Percentiles rank a stretch among this genome's conserved stretches.
Conservation (phyloP, 2,888 invertebrate genomes). For the Cephalotes varians region DNA sequence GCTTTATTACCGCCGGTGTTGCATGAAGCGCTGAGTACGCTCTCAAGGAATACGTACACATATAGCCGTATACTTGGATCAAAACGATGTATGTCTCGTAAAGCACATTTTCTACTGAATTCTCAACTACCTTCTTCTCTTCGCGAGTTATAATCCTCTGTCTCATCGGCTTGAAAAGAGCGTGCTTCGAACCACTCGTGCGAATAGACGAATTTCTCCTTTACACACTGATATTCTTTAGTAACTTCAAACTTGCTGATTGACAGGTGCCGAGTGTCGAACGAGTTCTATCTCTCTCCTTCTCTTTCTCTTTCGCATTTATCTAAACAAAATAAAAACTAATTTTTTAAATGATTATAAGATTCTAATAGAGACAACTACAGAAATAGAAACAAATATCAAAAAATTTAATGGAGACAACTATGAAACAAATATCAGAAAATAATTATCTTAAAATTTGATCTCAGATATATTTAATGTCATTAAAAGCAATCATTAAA, state of each 20-base stretch:
- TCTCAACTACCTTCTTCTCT: conserved; percentile 55
- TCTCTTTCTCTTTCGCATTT: background rate
- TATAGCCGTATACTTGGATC: conserved; percentile 52
- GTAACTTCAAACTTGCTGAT: background rate
- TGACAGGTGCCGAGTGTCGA: background rate
- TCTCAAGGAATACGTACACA: conserved; percentile 43
- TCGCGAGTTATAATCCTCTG: conserved; percentile 52
- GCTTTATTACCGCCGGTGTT: conserved; percentile 58
- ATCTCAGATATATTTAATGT: background rate
- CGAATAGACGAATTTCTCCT: background rate
- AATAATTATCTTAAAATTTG: background rate
- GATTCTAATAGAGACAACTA: background rate
- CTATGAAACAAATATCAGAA: background rate
- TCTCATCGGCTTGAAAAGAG: background rate
- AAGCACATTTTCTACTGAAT: conserved; percentile 59
- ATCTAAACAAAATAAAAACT: background rate
- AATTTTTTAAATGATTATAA: background rate
- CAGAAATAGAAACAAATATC: background rate
- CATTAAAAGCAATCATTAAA: background rate
- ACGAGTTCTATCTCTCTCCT: background rate
- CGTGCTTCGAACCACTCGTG: conserved; percentile 18
- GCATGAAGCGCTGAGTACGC: conserved; percentile 57
- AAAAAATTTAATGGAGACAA: background rate
- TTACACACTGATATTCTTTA: background rate
- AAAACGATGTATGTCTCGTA: conserved; percentile 58